Conservation (phyloP, 2,113 vertebrate species). For the Crotophaga sulcirostris region DNA sequence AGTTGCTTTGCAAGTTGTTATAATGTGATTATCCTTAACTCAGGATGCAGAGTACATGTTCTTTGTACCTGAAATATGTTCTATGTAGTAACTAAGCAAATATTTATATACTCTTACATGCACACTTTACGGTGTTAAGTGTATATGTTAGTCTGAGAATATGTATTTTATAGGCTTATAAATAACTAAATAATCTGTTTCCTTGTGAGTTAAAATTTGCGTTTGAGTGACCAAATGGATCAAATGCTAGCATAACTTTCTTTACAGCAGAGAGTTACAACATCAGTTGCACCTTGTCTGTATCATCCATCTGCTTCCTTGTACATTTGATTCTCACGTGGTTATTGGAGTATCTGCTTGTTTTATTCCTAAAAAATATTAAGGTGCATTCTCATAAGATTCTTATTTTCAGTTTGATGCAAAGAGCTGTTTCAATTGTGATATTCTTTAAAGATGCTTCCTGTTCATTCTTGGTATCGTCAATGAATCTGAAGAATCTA, state of each 20-base stretch:
- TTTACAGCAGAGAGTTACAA: background rate
- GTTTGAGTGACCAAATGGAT: background rate
- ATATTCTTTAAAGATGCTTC: background rate
- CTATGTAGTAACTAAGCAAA: background rate
- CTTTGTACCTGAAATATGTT: background rate
- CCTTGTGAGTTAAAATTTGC: background rate
- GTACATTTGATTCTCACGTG: background rate
- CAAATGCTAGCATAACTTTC: background rate
- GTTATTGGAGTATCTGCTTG: background rate
- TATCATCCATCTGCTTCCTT: background rate
- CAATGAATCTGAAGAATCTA: background rate
- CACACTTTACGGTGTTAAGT: background rate
- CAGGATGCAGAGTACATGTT: background rate
- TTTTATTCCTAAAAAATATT: background rate
- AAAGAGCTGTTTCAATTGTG: background rate
- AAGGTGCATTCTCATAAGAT: background rate
- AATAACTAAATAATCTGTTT: background rate
- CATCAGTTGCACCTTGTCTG: background rate
- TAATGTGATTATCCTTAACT: background rate
- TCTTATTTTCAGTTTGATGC: background rate
- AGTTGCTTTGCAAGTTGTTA: background rate
- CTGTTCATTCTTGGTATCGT: background rate
- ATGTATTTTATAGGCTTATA: background rate
- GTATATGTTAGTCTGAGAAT: background rate
- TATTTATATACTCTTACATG: background rate